These are phyloP conservation scores for Saturnia japonica DNA, from an alignment of 2,888 invertebrate genomes.

Conservation along the genomic window DNA sequence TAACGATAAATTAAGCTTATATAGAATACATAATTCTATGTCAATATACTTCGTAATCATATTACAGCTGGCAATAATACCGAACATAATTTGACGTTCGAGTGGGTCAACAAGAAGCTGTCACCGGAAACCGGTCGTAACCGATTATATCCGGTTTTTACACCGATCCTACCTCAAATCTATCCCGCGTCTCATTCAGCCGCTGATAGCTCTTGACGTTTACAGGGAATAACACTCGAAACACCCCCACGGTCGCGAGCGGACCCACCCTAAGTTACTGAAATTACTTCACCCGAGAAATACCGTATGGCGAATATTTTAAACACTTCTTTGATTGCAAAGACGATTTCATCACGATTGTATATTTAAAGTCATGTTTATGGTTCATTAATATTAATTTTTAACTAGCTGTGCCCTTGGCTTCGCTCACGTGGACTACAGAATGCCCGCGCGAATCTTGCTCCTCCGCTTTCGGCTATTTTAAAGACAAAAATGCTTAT, in stretches of 20 bases:
- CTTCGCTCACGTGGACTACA: no score
- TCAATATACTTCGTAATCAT: not conserved
- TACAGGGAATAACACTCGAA: conserved; percentile 72
- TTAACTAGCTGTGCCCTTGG: no score
- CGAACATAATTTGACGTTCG: not conserved
- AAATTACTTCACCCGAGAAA: conserved; percentile 32
- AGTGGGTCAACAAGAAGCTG: conserved; percentile 23
- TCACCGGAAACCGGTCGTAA: conserved; percentile 36
- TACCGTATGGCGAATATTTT: not conserved
- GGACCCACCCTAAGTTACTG: conserved; percentile 31
- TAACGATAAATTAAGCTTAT: not conserved
- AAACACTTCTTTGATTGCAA: not conserved
- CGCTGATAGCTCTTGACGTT: conserved; percentile 69
- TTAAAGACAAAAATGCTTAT: no score
- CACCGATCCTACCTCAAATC: conserved; percentile 47
- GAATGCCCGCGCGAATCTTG: no score
- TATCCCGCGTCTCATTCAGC: conserved; percentile 52
- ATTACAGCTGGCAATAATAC: not conserved
- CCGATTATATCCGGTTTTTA: conserved; percentile 47
- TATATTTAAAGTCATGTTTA: not conserved
- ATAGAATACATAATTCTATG: not conserved
- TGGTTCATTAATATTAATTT: no score
- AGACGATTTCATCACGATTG: not conserved
- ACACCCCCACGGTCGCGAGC: conserved; percentile 26
- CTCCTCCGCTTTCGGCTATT: no score